Conservation (phyloP, 2,888 invertebrate genomes). For the Mythimna vitellina region DNA sequence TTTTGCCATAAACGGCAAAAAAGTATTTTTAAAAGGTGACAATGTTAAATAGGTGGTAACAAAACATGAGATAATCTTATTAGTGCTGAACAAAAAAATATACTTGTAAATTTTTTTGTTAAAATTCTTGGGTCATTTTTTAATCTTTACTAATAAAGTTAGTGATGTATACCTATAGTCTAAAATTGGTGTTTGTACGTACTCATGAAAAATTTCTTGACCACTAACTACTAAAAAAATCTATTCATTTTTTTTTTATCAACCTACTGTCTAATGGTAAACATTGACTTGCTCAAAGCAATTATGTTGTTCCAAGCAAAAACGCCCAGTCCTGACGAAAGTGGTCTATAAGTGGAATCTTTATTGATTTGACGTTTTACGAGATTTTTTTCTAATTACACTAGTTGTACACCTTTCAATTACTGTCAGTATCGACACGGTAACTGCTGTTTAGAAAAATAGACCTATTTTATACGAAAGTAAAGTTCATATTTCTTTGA, state of each 20-base stretch:
- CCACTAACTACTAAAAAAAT: slow-evolving; percentile 8
- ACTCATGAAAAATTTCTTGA: not conserved
- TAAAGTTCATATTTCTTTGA: slow-evolving; percentile 45
- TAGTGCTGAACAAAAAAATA: not conserved
- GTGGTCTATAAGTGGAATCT: slow-evolving; percentile 60
- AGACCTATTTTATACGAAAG: slow-evolving; percentile 8
- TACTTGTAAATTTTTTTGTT: no score
- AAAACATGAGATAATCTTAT: slow-evolving; percentile 39
- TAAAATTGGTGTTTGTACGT: not conserved
- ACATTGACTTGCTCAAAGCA: slow-evolving; percentile 39
- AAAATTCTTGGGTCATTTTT: not conserved
- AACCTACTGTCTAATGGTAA: slow-evolving; percentile 28
- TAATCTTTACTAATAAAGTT: not conserved
- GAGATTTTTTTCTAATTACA: slow-evolving; percentile 67
- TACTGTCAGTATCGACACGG: slow-evolving; percentile 55
- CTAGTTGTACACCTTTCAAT: slow-evolving; percentile 67
- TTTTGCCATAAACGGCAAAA: slow-evolving; percentile 17
- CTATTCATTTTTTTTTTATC: slow-evolving; percentile 20
- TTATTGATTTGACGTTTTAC: slow-evolving; percentile 58
- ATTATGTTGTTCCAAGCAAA: slow-evolving; percentile 51
- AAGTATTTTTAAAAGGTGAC: slow-evolving; percentile 13
- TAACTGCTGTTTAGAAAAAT: slow-evolving; percentile 35
- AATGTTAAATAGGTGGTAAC: slow-evolving; percentile 21
- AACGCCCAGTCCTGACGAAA: slow-evolving; percentile 58
- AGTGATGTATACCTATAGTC: no score